Base-by-base conservation (phyloP, 2,797 vertebrate genomes). In the Premnoplex brunnescens region DNA sequence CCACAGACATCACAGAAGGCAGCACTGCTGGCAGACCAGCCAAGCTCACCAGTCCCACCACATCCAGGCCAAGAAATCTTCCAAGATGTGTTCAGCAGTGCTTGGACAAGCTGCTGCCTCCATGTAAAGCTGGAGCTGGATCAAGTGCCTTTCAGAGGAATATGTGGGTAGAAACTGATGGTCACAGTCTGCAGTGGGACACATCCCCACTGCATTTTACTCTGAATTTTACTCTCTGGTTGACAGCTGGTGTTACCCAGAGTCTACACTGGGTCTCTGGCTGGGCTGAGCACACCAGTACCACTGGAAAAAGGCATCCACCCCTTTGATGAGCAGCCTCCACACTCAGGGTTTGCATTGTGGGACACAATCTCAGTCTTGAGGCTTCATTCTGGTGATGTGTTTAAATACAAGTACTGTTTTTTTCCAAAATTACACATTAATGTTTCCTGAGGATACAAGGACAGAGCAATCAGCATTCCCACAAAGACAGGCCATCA, bases 1-100 rank as follows among this genome's bases (percentile, higher is more conserved):
- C 39, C 48, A 34, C 0, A 0, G 43, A 58, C 1, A 0, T 8
- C 34, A 52, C 51, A 43, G 30, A 69, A 92, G 17, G 22, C 20
- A 82, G 30, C 23, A 23, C 30, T 46, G 43, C 62, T 56, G 67
- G 23, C 46, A 69, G 51, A 64, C 7, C 56, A 74, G 49, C 24
- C 43, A 12, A 43, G 15, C 28, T 68, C 68, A 59, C 44, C 51
- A 32, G 56, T 69, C 62, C 73, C 67, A 54, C 46, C 1, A 0
- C 34, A 64, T 20, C 52, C 37, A 62, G 27, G 59, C 27, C 39
- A 16, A 62, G 27, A 30, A 62, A 27, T n/a, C 62, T 26, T 64
- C 32, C 43, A 32, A 24, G 43, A n/a, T 46, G 22, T 64, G 32
- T 64, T 44, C 41, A 58, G 34, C 21, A 63, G 34, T 20, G 16